Evolutionary conservation across 2,888 invertebrate genomes (phyloP).

Genomic region (Euphydryas editha): DNA sequence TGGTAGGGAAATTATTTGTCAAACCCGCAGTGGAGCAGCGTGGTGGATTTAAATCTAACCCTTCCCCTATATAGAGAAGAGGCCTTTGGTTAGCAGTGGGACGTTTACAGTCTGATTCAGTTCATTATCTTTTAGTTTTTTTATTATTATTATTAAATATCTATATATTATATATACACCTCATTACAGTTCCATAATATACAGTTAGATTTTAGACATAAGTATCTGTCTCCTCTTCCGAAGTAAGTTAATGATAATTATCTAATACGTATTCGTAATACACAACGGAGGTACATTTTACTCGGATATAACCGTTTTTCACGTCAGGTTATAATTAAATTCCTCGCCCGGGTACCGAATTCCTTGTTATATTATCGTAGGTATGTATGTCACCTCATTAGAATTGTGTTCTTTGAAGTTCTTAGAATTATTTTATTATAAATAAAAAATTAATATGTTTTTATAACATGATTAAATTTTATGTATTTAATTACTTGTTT

Average conservation of each 20-base stretch:
- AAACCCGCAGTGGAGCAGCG: no score
- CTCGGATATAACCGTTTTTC: slow-evolving; percentile 39
- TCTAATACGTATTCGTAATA: slow-evolving; percentile 1
- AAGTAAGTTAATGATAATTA: neutral
- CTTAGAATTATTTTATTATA: slow-evolving; percentile 1
- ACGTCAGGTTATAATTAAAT: slow-evolving; percentile 41
- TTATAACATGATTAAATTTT: neutral
- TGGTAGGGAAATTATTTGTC: no score
- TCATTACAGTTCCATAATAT: no score
- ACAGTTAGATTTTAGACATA: no score
- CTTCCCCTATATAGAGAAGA: no score
- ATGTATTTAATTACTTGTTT: neutral
- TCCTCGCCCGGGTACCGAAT: slow-evolving; percentile 33
- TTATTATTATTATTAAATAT: neutral
- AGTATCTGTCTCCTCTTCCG: no score
- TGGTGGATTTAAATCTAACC: no score
- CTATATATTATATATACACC: neutral
- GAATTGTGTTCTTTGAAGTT: neutral
- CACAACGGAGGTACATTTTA: slow-evolving; percentile 20
- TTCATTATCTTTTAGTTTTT: no score
- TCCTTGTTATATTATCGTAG: slow-evolving; percentile 22
- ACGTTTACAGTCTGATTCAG: no score
- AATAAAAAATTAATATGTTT: neutral
- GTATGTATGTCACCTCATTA: slow-evolving; percentile 12
- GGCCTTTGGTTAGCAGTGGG: no score